Conservation (phyloP, 1,140 invertebrate species). For the Dysdera silvatica region DNA sequence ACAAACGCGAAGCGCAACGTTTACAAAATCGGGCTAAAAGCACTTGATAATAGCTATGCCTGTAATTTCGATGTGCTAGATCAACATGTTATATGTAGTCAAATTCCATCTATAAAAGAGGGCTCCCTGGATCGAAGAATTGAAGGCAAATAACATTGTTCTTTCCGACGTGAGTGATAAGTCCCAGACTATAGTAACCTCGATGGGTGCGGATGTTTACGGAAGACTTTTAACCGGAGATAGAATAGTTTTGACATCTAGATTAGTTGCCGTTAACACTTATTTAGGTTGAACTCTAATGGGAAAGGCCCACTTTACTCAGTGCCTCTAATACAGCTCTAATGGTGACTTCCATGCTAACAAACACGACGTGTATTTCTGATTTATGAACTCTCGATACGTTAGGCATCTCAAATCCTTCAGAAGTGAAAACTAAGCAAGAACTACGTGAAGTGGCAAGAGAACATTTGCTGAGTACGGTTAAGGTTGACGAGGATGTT, state of each 20-base stretch:
- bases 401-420: conserved; percentile 41
- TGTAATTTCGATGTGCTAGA: background rate
- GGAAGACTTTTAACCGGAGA: background rate
- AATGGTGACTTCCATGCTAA: too few species aligned
- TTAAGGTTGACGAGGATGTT: conserved; percentile 32
- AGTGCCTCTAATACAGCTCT: background rate
- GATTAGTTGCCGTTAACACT: background rate
- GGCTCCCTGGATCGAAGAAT: background rate
- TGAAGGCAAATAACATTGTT: background rate
- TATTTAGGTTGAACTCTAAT: conserved; percentile 11
- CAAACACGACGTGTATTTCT: too few species aligned
- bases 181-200: background rate
- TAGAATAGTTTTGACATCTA: background rate
- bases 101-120: background rate
- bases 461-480: conserved; percentile 35
- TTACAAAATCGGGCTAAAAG: background rate
- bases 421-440: conserved; percentile 32
- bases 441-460: conserved; percentile 30
- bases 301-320: background rate
- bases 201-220: background rate
- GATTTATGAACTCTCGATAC: conserved; percentile 44
- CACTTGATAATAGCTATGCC: background rate
- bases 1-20: background rate
- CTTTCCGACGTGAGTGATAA: background rate
- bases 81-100: background rate